Percentiles rank a stretch among this genome's conserved stretches.
Conservation (phyloP, 1,140 invertebrate species). For the Ips nitidus region DNA sequence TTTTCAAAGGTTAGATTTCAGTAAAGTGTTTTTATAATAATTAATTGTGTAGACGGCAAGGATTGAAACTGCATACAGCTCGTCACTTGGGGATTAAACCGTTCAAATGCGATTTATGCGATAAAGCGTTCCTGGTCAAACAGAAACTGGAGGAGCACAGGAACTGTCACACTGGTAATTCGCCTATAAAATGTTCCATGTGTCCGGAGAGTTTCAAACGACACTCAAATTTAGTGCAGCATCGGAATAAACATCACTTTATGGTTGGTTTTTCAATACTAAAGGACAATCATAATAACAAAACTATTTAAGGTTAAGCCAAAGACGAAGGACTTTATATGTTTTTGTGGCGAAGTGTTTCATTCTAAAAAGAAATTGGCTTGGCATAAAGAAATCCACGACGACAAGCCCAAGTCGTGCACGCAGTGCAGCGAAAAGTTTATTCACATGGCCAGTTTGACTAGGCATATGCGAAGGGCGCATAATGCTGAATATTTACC, state of each 20-base stretch:
- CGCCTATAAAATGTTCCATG: constrained; percentile 77
- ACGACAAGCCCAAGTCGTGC: constrained; percentile 79
- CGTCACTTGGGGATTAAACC: constrained; percentile 77
- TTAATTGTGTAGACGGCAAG: constrained; percentile 17
- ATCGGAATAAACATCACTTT: constrained; percentile 69
- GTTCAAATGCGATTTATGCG: constrained; percentile 70
- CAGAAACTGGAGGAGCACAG: constrained; percentile 78
- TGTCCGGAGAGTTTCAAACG: constrained; percentile 82
- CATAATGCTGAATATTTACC: constrained; percentile 78
- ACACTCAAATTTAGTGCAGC: constrained; percentile 83
- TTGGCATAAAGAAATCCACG: constrained; percentile 85
- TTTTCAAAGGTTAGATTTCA: constrained; percentile 64
- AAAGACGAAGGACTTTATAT: constrained; percentile 77
- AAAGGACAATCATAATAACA: too few relatives aligned
- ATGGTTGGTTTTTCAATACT: constrained; percentile 9
- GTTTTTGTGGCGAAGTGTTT: constrained; percentile 78
- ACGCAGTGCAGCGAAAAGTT: constrained; percentile 81
- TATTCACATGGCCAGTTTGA: constrained; percentile 77
- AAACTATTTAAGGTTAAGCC: constrained; percentile 60
- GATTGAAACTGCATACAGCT: constrained; percentile 64
- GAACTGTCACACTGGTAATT: constrained; percentile 77
- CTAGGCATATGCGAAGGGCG: constrained; percentile 76
- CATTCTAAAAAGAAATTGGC: constrained; percentile 78
- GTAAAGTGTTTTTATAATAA: not conserved
- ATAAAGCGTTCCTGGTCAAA: constrained; percentile 78